Evolutionary conservation across 2,888 invertebrate genomes (phyloP).

Genomic region (Drosophila pegasa): DNA sequence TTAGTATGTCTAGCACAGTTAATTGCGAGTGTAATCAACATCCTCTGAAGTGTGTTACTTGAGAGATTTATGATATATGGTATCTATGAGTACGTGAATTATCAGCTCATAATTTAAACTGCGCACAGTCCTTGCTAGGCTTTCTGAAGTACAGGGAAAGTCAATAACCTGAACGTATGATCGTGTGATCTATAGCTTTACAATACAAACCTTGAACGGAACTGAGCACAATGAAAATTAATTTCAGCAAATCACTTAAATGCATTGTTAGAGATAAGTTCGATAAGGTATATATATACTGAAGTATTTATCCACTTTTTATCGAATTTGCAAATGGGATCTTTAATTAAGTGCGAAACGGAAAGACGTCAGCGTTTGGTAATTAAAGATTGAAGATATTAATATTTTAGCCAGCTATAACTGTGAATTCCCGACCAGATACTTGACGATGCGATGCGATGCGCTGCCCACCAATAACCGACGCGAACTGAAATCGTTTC

Average conservation of each 20-base stretch:
- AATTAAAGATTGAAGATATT: slow-evolving; percentile 31
- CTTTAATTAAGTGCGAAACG: slow-evolving; percentile 58
- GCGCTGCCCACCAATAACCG: slow-evolving; percentile 70
- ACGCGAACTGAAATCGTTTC: slow-evolving; percentile 66
- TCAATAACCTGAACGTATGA: slow-evolving; percentile 25
- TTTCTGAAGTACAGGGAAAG: slow-evolving; percentile 8
- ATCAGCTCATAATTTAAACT: slow-evolving; percentile 9
- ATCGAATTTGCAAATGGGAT: slow-evolving; percentile 48
- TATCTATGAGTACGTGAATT: slow-evolving; percentile 5
- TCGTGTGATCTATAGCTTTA: background rate
- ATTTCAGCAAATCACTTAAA: slow-evolving; percentile 43
- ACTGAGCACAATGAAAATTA: slow-evolving; percentile 38
- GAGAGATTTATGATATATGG: background rate
- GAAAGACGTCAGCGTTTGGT: slow-evolving; percentile 40
- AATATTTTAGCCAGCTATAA: background rate
- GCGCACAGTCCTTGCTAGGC: slow-evolving; percentile 4
- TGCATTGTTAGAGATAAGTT: slow-evolving; percentile 45
- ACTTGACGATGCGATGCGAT: slow-evolving; percentile 61
- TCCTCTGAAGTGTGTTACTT: background rate
- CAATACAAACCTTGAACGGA: slow-evolving; percentile 65
- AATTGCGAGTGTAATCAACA: background rate
- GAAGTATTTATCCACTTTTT: slow-evolving; percentile 13
- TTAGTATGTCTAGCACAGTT: background rate
- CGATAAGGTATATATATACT: background rate
- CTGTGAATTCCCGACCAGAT: slow-evolving; percentile 48